phyloP scores from a whole-genome alignment of 2,888 invertebrate species.

The Tryphoninae sp. region DNA sequence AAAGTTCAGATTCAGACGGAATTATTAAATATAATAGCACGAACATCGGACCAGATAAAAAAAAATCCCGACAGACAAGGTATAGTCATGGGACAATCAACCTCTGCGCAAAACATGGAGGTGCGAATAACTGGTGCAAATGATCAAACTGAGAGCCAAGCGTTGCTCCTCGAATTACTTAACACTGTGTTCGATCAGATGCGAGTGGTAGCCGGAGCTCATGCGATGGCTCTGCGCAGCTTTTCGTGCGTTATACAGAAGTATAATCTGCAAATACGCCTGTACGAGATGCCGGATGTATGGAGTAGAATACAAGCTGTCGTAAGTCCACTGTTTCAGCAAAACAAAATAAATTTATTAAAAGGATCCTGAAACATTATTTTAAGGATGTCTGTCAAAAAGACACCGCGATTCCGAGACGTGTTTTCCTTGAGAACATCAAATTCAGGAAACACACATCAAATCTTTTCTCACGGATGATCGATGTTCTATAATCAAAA shows the following conservation, averaged over 20 bases:
- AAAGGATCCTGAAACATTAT: background rate
- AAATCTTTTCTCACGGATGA: background rate
- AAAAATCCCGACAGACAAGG: constrained; percentile 63
- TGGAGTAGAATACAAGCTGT: constrained; percentile 96
- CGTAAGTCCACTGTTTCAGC: constrained; percentile 82
- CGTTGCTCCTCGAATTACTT: constrained; percentile 85
- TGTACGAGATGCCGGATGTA: constrained; percentile 90
- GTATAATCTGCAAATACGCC: constrained; percentile 82
- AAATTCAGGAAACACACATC: too few relatives aligned
- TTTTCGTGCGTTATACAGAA: constrained; percentile 85
- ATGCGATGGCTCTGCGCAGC: constrained; percentile 86
- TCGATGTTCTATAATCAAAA: background rate
- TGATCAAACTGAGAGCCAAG: constrained; percentile 73
- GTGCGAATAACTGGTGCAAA: constrained; percentile 60
- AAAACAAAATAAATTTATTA: background rate
- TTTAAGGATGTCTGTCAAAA: background rate
- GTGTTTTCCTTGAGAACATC: too few relatives aligned
- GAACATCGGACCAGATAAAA: constrained; percentile 89
- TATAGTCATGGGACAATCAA: constrained; percentile 48
- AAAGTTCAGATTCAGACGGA: constrained; percentile 93
- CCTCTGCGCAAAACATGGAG: constrained; percentile 56
- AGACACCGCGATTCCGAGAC: too few relatives aligned
- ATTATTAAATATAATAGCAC: constrained; percentile 89
- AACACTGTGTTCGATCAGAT: constrained; percentile 92
- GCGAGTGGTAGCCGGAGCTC: constrained; percentile 90